These are phyloP conservation scores for Caenorhabditis panamensis DNA, from an alignment of 2,888 invertebrate genomes.

Conservation along the genomic window DNA sequence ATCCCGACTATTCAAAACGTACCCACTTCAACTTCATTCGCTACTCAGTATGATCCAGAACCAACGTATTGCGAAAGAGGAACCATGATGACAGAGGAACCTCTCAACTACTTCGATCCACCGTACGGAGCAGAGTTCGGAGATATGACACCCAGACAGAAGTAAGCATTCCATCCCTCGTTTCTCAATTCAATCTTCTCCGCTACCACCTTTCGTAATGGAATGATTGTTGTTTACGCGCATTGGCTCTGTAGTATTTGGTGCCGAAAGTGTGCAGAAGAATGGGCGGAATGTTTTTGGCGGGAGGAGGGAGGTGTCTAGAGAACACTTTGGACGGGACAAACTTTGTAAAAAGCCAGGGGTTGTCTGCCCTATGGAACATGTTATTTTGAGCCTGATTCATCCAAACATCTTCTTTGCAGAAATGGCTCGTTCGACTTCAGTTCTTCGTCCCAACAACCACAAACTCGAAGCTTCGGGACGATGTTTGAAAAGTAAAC, in stretches of 20 bases:
- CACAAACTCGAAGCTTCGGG: constrained; percentile 59
- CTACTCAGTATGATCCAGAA: constrained; percentile 32
- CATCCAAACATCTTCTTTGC: not conserved
- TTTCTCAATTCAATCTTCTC: not conserved
- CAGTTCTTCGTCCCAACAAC: constrained; percentile 12
- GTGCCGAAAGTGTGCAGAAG: constrained; percentile 6
- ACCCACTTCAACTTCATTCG: constrained; percentile 29
- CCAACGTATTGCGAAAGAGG: constrained; percentile 37
- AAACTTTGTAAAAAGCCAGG: not conserved
- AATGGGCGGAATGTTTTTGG: not conserved
- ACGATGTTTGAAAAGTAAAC: constrained; percentile 59
- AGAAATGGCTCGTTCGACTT: constrained; percentile 14
- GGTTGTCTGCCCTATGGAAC: too few species aligned
- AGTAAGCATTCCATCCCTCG: constrained; percentile 7
- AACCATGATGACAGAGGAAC: constrained; percentile 44
- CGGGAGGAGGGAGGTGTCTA: not conserved
- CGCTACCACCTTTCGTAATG: not conserved
- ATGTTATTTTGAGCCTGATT: too few species aligned
- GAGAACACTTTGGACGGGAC: not conserved
- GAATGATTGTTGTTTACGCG: constrained; percentile 15
- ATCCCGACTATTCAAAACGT: constrained; percentile 19
- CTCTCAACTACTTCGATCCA: constrained; percentile 39
- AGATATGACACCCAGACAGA: constrained; percentile 24
- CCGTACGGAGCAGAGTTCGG: constrained; percentile 52
- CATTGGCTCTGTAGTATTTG: not conserved